Evolutionary conservation across 2,113 vertebrate genomes (phyloP), one percentile per base, ranked within the genome.

Genomic region (Xyrauchen texanus): DNA sequence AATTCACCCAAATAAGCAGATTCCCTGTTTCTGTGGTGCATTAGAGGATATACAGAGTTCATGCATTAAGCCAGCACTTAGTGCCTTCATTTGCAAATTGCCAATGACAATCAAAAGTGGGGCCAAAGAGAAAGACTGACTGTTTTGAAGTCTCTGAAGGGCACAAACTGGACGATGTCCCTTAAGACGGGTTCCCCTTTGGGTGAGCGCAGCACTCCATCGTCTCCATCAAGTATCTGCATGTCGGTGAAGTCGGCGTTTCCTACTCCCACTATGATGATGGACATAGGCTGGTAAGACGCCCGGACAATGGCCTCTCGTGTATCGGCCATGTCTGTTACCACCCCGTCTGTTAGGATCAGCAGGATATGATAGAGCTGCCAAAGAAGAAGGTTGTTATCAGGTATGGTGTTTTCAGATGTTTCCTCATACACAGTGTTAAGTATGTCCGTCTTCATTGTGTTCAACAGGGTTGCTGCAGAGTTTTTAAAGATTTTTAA

Each of bases 181-280:
- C 95, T 90, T 16, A 97, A 93, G 42, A 95, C 96, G 0, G 96
- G 95, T 81, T 98, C 96, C 0, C 96, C 96, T 78, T 91, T 93
- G 0, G 95, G 97, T 57, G 96, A 96, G 42, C 95, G 94, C 62
- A 98, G 92, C 68, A 96, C 81, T 0, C 96, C 95, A 0, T 96
- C 94, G 0, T 97, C 96, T 0, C 97, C 95, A 0, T 97, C 96
- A 83, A 98, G 91, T 88, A 97, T 95, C 92, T 97, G 95, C 96
- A 96, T 97, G 92, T 98, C 95, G 0, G 96, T 97, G 91, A 99
- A 97, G 91, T 97, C 96, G 0, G 97, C 96, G 0, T 97, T 98
- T 85, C 96, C 97, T 83, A 98, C 95, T 0, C 97, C 97, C 2
- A 98, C 95, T 11, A 98, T 96, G 88, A 98, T 96, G 85, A 97